phyloP scores from a whole-genome alignment of 2,113 vertebrate genomes.

The Maccullochella peelii region DNA sequence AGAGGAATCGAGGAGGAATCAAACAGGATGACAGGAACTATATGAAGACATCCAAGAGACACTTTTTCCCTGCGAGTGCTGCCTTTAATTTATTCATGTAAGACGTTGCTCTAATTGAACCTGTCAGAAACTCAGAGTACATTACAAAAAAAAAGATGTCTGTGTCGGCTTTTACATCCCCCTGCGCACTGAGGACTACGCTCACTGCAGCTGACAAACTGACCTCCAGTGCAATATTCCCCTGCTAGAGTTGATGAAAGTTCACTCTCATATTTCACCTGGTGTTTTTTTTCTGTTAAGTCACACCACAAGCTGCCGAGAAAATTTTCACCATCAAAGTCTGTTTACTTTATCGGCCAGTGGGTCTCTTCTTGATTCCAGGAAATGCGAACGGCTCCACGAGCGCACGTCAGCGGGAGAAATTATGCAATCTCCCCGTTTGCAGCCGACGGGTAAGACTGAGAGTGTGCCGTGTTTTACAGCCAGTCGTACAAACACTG shows the following conservation, averaged over 20 bases:
- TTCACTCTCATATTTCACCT: conserved; percentile 39
- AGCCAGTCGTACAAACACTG: background rate
- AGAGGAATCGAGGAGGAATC: background rate
- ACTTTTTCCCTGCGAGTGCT: background rate
- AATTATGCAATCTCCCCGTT: conserved; percentile 50
- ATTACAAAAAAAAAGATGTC: conserved; percentile 18
- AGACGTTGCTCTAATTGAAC: conserved; percentile 16
- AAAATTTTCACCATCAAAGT: conserved; percentile 23
- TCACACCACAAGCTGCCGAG: conserved; percentile 22
- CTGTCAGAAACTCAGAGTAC: conserved; percentile 27
- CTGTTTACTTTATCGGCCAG: conserved; percentile 28
- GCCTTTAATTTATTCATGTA: conserved; percentile 32
- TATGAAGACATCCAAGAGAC: background rate
- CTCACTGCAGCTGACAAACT: conserved; percentile 27
- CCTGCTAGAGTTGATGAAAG: conserved; percentile 7
- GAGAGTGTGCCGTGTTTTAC: conserved; percentile 1
- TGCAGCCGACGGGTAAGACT: conserved; percentile 20
- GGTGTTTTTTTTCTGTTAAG: conserved; percentile 14
- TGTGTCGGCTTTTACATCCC: background rate
- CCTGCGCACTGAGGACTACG: background rate
- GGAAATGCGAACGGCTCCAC: conserved; percentile 22
- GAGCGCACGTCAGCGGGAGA: background rate
- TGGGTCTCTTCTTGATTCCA: conserved; percentile 18
- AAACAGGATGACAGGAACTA: background rate
- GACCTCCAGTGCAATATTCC: conserved; percentile 35